phyloP scores from a whole-genome alignment of 2,113 vertebrate species.

The Chaetura pelagica region DNA sequence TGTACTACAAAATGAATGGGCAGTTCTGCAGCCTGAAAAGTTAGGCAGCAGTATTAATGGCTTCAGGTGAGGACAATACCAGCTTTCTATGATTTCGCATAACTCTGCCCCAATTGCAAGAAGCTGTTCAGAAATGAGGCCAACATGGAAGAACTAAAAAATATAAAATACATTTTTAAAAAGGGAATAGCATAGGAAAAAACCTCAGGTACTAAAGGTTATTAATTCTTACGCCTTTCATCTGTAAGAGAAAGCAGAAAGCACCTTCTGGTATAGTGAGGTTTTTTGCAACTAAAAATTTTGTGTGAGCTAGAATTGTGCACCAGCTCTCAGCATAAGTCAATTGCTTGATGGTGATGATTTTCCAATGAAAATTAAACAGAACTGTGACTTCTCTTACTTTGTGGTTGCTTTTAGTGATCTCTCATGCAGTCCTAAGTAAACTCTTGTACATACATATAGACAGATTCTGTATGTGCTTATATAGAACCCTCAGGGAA shows the following conservation, averaged over 20 bases:
- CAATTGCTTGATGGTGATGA: background rate
- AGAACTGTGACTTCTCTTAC: background rate
- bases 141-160: background rate
- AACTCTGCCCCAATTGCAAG: background rate
- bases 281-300: background rate
- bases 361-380: background rate
- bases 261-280: background rate
- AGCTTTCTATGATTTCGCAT: background rate
- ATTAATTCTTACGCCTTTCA: background rate
- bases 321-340: background rate
- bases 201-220: background rate
- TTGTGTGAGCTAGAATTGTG: background rate
- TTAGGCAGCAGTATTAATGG: background rate
- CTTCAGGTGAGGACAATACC: background rate
- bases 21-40: background rate
- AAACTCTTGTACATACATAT: background rate
- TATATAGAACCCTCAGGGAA: background rate
- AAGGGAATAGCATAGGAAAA: background rate
- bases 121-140: conserved; percentile 17
- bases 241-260: background rate
- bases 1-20: background rate
- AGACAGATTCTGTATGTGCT: background rate
- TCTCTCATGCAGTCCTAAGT: background rate
- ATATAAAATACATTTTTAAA: background rate
- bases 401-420: background rate